Percentiles rank a stretch among this genome's conserved stretches.
Conservation (phyloP, 2,888 invertebrate genomes). For the Epinotia demarniana region DNA sequence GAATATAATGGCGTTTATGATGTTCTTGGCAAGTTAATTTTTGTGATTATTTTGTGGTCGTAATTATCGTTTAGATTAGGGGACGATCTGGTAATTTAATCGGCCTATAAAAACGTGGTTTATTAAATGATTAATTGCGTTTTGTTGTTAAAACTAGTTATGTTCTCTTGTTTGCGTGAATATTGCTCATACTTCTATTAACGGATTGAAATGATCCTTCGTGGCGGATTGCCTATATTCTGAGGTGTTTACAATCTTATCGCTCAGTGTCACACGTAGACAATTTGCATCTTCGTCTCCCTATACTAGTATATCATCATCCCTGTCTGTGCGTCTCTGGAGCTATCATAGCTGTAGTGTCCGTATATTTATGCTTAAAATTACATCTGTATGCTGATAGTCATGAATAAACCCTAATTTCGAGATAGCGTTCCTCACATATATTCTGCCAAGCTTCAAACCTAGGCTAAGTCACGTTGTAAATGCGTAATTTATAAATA, state of each 20-base stretch:
- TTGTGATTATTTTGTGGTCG: constrained; percentile 1
- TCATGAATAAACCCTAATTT: background rate
- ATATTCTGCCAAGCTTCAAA: no score
- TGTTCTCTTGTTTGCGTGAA: background rate
- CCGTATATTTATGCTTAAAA: no score
- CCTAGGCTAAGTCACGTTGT: no score
- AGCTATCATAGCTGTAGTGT: background rate
- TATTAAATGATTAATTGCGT: constrained; percentile 9
- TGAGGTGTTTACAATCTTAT: no score
- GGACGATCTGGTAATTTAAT: constrained; percentile 21
- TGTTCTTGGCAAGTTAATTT: background rate
- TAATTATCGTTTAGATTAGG: constrained; percentile 19
- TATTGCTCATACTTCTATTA: background rate
- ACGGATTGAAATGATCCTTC: background rate
- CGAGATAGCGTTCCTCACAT: no score
- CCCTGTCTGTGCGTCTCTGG: background rate
- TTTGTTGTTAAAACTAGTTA: constrained; percentile 10
- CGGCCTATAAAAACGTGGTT: background rate
- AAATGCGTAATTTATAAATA: no score
- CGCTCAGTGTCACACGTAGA: background rate
- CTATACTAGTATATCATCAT: background rate
- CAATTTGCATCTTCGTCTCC: background rate
- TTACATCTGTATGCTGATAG: background rate
- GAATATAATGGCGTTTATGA: constrained; percentile 1
- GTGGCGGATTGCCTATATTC: background rate